phyloP scores from a whole-genome alignment of 1,140 invertebrate species.

The Tetranychus urticae region DNA sequence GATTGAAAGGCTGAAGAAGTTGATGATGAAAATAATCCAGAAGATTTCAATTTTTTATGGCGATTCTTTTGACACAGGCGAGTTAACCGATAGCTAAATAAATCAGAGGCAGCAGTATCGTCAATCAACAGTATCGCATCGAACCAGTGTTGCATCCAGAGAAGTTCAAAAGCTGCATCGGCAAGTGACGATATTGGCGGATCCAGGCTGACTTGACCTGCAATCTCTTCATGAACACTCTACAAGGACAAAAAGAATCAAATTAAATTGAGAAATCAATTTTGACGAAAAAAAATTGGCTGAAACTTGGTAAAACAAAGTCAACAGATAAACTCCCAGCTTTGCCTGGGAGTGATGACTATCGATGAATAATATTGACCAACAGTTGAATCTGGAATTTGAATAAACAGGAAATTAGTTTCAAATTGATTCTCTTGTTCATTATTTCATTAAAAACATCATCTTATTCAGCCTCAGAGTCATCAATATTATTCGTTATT shows the following conservation, averaged over 20 bases:
- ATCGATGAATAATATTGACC: no score
- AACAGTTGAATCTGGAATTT: no score
- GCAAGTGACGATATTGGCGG: constrained; percentile 8
- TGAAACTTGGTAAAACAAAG: background rate
- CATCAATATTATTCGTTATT: no score
- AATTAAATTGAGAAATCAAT: background rate
- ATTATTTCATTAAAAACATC: no score
- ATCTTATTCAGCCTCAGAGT: no score
- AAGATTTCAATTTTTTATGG: no score
- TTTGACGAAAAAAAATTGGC: background rate
- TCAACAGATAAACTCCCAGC: no score
- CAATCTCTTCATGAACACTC: background rate
- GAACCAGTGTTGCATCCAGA: constrained; percentile 9
- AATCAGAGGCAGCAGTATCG: constrained; percentile 8
- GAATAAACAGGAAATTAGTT: no score
- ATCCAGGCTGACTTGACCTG: constrained; percentile 4
- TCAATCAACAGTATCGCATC: constrained; percentile 9
- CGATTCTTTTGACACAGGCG: constrained; percentile 1
- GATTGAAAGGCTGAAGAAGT: no score
- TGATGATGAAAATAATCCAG: no score
- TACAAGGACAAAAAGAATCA: background rate
- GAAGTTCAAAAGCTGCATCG: constrained; percentile 8
- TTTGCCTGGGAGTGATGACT: no score
- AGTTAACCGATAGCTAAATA: constrained; percentile 5
- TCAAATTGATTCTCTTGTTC: no score